Evolutionary conservation across 2,113 vertebrate genomes (phyloP), one percentile per base, ranked within the genome.

Genomic region (Marcusenius ussheri): DNA sequence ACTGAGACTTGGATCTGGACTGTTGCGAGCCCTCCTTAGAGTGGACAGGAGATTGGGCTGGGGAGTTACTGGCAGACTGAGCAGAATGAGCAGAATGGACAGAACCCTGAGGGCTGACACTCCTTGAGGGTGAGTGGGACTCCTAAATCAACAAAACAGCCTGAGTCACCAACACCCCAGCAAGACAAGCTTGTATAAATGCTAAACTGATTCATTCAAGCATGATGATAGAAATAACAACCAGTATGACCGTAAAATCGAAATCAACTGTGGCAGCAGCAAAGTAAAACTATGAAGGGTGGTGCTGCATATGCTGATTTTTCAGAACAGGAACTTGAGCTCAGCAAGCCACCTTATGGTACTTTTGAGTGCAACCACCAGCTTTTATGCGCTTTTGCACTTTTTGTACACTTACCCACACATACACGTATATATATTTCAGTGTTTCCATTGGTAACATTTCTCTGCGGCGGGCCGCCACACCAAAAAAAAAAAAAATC

Each of bases 111-210:
- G 97, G 97, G 95, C 97, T 99, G 95, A 95, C 95, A 92, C 98
- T 99, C 96, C 97, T 96, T 95, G 98, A 99, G 92, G 96, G 97
- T 91, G 98, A 99, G 95, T 96, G 97, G 93, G 98, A 98, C 95
- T 97, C 98, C 98, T 99, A 96, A 31, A 94, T 45, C 83, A 92
- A 95, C 92, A 94, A 95, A 90, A 94, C 91, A 93, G 90, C 85
- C 49, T 91, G 90, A 74, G 53, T 21, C 19, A 21, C 53, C 53
- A 17, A 84, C 17, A 24, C 27, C 27, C 31, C 53, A 56, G 19
- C 53, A 56, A 56, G 53, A 56, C 53, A 56, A 7, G 53, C 53
- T 56, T 56, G 53, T 56, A 56, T 56, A 56, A 56, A 56, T 56
- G 53, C 53, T 56, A 21, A 56, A 21, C 9, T 31, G 9, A 35